A percentile compares a stretch with the other conserved stretches of the same genome.
These are phyloP conservation scores for Drosophila lutescens DNA, from an alignment of 2,888 invertebrate genomes.

Conservation along the genomic window DNA sequence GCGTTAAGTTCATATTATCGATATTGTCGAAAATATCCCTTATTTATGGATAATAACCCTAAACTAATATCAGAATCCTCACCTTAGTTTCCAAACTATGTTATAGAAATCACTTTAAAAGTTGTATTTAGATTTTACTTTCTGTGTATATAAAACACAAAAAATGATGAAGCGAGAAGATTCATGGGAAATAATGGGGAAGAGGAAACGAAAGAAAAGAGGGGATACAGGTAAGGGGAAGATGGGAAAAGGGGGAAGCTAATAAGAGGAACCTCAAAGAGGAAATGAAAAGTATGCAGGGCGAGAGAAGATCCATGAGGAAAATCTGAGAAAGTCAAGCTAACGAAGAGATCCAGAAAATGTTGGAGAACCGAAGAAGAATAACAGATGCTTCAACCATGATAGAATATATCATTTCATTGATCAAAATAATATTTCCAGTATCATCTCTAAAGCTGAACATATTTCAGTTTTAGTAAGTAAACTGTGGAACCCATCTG, in stretches of 20 bases:
- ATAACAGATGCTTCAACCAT: not conserved
- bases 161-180: slow-evolving; percentile 18
- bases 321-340: slow-evolving; percentile 3
- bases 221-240: not conserved
- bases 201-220: slow-evolving; percentile 2
- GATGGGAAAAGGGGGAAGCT: not conserved
- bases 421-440: not conserved
- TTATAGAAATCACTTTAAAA: no score
- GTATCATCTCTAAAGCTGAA: not conserved
- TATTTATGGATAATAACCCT: not conserved
- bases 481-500: not conserved
- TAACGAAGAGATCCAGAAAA: not conserved
- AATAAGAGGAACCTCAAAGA: slow-evolving; percentile 6
- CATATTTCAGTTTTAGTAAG: not conserved
- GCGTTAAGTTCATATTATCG: no score
- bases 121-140: not conserved
- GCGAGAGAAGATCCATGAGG: not conserved
- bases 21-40: no score
- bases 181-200: slow-evolving; percentile 5
- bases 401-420: no score
- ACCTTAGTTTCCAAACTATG: not conserved
- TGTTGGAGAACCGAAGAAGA: not conserved
- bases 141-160: slow-evolving; percentile 4
- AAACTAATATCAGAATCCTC: not conserved
- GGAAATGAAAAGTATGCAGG: slow-evolving; percentile 6